Conservation (phyloP, 53 echinoderm and acorn worm species). For the Crossaster papposus region DNA sequence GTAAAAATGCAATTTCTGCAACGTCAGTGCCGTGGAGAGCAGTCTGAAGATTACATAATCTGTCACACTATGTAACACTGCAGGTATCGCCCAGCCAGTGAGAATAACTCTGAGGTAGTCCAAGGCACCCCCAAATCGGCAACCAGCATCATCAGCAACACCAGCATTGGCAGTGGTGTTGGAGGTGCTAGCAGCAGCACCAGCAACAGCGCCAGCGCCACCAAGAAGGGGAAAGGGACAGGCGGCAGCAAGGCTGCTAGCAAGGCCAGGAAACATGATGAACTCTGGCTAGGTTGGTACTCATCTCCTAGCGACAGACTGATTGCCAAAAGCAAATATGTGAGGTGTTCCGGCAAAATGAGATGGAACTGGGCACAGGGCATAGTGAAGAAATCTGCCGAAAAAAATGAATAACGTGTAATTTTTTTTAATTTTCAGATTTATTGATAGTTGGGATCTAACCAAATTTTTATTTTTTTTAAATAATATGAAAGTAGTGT, state of each 20-base stretch:
- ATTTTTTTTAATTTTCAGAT: too few relatives aligned
- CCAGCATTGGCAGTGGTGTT: conserved; percentile 64
- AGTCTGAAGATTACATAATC: neutral
- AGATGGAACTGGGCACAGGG: too few relatives aligned
- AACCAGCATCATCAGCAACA: conserved; percentile 56
- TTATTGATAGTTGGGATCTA: too few relatives aligned
- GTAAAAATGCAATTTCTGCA: too few relatives aligned
- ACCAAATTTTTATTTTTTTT: too few relatives aligned
- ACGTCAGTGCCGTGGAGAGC: too few relatives aligned
- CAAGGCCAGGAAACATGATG: conserved; percentile 95
- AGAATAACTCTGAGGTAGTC: conserved; percentile 65
- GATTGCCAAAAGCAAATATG: too few relatives aligned
- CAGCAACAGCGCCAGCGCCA: conserved; percentile 41
- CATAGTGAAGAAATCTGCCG: too few relatives aligned
- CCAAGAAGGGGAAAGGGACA: conserved; percentile 82
- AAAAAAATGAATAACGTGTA: too few relatives aligned
- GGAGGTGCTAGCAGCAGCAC: conserved; percentile 48
- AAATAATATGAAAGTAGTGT: too few relatives aligned
- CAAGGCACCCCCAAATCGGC: conserved; percentile 61
- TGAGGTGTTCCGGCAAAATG: too few relatives aligned
- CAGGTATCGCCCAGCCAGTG: conserved; percentile 92
- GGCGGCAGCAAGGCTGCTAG: conserved; percentile 78
- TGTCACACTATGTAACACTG: neutral
- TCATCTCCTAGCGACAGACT: neutral
- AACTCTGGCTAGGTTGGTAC: conserved; percentile 89